phyloP scores from a whole-genome alignment of 2,797 vertebrate genomes.

The Periparus ater region DNA sequence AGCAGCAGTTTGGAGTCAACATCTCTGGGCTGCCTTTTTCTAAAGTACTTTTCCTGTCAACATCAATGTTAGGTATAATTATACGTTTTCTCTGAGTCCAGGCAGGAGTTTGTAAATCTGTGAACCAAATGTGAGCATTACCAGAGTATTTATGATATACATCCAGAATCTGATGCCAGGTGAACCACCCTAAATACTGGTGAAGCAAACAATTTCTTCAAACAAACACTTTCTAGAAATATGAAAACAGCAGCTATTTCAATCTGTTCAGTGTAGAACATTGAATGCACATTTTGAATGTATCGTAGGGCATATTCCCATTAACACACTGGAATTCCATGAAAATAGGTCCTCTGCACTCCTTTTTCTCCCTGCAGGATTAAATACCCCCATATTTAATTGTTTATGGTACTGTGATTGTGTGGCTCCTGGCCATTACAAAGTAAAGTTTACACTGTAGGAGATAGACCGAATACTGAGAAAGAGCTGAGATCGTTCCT shows the following conservation, averaged over 20 bases:
- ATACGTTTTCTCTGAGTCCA: not conserved
- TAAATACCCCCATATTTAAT: not conserved
- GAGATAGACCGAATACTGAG: not conserved
- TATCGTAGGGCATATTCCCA: not conserved
- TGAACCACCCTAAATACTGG: not conserved
- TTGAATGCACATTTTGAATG: fast-evolving
- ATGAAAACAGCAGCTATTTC: not conserved
- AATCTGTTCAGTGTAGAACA: not conserved
- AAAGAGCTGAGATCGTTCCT: not conserved
- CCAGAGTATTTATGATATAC: not conserved
- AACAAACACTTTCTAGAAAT: not conserved
- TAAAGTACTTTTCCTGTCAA: not conserved
- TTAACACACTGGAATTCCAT: not conserved
- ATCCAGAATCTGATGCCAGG: not conserved
- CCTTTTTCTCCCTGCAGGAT: not conserved
- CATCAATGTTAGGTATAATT: not conserved
- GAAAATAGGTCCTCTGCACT: not conserved
- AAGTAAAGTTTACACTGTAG: not conserved
- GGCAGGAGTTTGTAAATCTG: not conserved
- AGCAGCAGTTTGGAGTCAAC: not conserved
- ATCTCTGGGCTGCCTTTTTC: not conserved
- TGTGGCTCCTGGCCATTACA: not conserved
- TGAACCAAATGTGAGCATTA: not conserved
- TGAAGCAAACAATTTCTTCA: not conserved
- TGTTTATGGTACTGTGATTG: not conserved